Evolutionary conservation across 2,113 vertebrate genomes (phyloP), one percentile per base, ranked within the genome.

Genomic region (Paramormyrops kingsleyae): DNA sequence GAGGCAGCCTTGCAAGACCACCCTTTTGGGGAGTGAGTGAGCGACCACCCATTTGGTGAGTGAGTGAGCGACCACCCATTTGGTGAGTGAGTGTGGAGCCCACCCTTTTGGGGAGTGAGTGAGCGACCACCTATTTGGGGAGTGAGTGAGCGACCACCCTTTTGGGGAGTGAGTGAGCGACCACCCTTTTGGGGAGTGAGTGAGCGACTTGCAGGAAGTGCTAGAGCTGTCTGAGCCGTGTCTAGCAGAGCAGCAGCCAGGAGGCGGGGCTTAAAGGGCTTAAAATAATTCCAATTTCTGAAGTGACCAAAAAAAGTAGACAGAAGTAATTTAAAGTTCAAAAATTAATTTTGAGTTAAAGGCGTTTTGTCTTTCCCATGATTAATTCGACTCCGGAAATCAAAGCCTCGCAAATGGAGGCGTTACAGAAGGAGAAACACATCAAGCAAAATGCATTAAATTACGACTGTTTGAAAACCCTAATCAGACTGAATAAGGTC

Each of bases 361-460:
- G 89, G 50, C 70, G 89, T 89, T 70, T 91, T 90, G 31, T 89
- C 88, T 83, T 70, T 89, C 84, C 59, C 44, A 87, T 91, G 91
- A 93, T 92, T 91, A 89, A 91, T 77, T 85, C 53, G 86, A 87
- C 91, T 88, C 84, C 35, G 31, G 52, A 91, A 89, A 89, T 49
- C 83, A 90, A 90, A 86, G 88, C 59, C 39, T 52, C 56, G 52
- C 39, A 31, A 89, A 74, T 47, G 89, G 49, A 62, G 59, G 70
- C 77, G 50, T 90, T 90, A 90, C 87, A 92, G 90, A 92, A 90
- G 5, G 39, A 77, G 88, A 90, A 92, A 90, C 87, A 87, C 89
- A 90, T 47, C 13, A 88, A 90, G 88, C 80, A 27, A 70, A 66
- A 88, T 80, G 87, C 46, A 87, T 91, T 88, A 89, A 90, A 39